phyloP scores from a whole-genome alignment of 2,888 invertebrate genomes.

The Hanleya hanleyi region DNA sequence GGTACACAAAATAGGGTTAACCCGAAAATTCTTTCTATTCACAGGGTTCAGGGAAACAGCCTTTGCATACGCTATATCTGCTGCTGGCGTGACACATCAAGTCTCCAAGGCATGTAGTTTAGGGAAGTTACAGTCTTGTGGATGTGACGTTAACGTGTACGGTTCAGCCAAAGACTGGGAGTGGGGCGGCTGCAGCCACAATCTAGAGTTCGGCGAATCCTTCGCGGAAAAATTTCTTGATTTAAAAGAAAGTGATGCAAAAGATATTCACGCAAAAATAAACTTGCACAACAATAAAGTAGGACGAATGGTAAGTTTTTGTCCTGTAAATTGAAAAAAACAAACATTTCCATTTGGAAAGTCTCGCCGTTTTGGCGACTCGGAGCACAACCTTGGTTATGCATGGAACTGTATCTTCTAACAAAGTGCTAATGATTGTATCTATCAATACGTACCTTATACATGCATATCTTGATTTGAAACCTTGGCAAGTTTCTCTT shows the following conservation, averaged over 20 bases:
- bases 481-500: no score
- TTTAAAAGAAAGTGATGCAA: constrained; percentile 88
- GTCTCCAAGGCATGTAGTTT: constrained; percentile 95
- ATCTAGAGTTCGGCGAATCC: constrained; percentile 83
- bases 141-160: constrained; percentile 74
- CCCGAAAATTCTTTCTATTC: no score
- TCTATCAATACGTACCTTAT: no score
- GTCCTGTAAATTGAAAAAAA: no score
- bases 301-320: constrained; percentile 70
- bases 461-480: no score
- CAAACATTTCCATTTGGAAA: no score
- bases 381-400: no score
- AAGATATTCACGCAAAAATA: constrained; percentile 67
- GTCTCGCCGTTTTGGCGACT: no score
- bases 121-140: constrained; percentile 89
- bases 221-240: constrained; percentile 91
- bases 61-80: constrained; percentile 96
- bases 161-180: constrained; percentile 77
- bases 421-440: no score
- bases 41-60: constrained; percentile 96
- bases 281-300: constrained; percentile 72
- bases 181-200: constrained; percentile 95
- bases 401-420: no score
- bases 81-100: constrained; percentile 95
- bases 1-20: no score